A percentile compares a stretch with the other conserved stretches of the same genome.
Conservation (phyloP, 2,113 vertebrate genomes). For the Porphyrio hochstetteri region DNA sequence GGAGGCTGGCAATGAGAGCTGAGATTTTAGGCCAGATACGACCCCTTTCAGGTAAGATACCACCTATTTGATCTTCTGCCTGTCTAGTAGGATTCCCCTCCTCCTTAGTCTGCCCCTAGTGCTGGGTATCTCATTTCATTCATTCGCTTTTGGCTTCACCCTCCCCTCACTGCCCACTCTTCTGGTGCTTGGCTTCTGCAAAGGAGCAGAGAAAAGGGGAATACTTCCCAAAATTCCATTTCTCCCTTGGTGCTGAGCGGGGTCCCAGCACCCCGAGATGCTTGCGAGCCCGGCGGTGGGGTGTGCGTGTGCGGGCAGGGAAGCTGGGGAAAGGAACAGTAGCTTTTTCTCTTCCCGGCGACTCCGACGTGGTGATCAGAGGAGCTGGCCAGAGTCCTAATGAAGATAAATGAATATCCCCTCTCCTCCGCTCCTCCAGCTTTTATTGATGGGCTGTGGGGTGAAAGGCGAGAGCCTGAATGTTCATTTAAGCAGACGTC, state of each 20-base stretch:
- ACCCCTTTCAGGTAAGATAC: not conserved
- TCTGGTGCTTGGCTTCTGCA: not conserved
- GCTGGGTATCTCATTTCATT: not conserved
- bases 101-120: not conserved
- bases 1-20: not conserved
- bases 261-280: not conserved
- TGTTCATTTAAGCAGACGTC: conserved; percentile 58
- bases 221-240: not conserved
- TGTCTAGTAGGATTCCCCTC: not conserved
- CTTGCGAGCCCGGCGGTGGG: not conserved
- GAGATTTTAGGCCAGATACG: not conserved
- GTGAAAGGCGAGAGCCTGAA: conserved; percentile 75
- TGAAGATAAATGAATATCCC: conserved; percentile 74
- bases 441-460: conserved; percentile 75
- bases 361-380: conserved; percentile 54
- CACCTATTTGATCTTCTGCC: not conserved
- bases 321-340: conserved; percentile 6
- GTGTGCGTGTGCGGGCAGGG: not conserved
- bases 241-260: not conserved
- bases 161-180: not conserved
- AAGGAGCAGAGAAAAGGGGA: not conserved
- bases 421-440: conserved; percentile 35
- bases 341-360: conserved; percentile 42
- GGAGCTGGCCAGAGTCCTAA: conserved; percentile 72
- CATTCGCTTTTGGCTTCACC: not conserved